A percentile compares a stretch with the other conserved stretches of the same genome.
These are phyloP conservation scores for Camponotus vicinus DNA, from an alignment of 1,140 invertebrate species.

Conservation along the genomic window DNA sequence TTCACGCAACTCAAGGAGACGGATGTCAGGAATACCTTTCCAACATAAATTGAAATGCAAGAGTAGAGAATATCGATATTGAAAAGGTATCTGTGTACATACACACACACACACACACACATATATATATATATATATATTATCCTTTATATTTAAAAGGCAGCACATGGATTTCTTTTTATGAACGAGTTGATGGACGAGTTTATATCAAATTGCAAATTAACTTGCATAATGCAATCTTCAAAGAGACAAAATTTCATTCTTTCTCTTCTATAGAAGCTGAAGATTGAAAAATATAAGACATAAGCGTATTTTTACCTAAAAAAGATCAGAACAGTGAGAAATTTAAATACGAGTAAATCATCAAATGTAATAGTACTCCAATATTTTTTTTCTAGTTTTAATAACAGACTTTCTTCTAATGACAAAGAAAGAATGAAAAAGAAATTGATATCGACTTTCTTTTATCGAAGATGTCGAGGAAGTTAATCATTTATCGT, in stretches of 20 bases:
- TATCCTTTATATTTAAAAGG: conserved; percentile 11
- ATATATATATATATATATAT: neutral
- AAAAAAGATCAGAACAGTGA: neutral
- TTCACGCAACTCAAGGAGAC: conserved; percentile 43
- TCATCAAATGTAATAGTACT: neutral
- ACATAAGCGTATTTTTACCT: neutral
- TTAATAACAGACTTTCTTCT: neutral
- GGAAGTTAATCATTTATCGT: neutral
- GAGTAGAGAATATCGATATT: neutral
- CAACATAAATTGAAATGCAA: conserved; percentile 20
- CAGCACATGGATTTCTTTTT: neutral
- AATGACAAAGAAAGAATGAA: neutral
- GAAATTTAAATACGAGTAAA: conserved; percentile 16
- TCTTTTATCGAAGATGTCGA: neutral
- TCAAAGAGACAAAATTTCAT: conserved; percentile 3
- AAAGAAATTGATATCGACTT: neutral
- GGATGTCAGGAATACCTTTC: conserved; percentile 17
- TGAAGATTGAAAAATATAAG: neutral
- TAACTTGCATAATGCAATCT: conserved; percentile 34
- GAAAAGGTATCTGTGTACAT: neutral
- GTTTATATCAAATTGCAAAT: neutral
- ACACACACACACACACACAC: no score
- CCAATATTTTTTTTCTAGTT: neutral
- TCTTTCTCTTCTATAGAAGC: neutral
- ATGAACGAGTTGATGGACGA: neutral